Evolutionary conservation across 2,888 invertebrate genomes (phyloP), one percentile per base, ranked within the genome.

Genomic region (Platycnemis pennipes): DNA sequence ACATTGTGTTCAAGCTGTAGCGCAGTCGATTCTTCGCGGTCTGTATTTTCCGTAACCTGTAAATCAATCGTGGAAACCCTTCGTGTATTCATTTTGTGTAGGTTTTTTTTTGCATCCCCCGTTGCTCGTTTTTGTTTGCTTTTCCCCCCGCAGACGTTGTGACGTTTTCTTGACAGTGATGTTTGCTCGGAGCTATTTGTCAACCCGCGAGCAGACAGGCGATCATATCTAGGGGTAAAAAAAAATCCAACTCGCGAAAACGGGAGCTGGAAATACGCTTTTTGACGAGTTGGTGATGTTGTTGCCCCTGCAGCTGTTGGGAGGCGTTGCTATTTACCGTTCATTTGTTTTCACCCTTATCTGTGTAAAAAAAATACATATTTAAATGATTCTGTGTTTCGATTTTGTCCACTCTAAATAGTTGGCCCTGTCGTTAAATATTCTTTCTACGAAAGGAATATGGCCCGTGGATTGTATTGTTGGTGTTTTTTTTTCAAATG

Each of bases 81-180:
- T 77, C 77, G 77, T 77, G 77, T 77, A 37, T 77, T 77, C 77
- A 37, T 37, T 77, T 77, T 37, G 26, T 31, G 77, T 31, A 77
- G 31, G 31, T 77, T 4, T 77, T 77, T 37, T 37, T 26, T n/a
- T 63, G 63, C 49, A 2, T 77, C 11, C 37, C 7, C 2, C 63
- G 19, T n/a, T n/a, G 8, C 77, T 77, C 37, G n/a, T 77, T 37
- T 77, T 77, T 77, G 77, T 26, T 37, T n/a, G 0, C 37, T 31
- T 37, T 19, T 77, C 13, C 77, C 22, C 77, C 16, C 37, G 31
- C 77, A 8, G 77, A 37, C 31, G 77, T 13, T 37, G 77, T 37
- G 31, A 77, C 77, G 77, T 77, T 77, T 63, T 77, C 77, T 77
- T 77, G 77, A 77, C 77, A 77, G 77, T 77, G 77, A 77, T 77